These are phyloP conservation scores for Rhizomys pruinosus DNA, from an alignment of 2,113 vertebrate genomes.

Conservation along the genomic window DNA sequence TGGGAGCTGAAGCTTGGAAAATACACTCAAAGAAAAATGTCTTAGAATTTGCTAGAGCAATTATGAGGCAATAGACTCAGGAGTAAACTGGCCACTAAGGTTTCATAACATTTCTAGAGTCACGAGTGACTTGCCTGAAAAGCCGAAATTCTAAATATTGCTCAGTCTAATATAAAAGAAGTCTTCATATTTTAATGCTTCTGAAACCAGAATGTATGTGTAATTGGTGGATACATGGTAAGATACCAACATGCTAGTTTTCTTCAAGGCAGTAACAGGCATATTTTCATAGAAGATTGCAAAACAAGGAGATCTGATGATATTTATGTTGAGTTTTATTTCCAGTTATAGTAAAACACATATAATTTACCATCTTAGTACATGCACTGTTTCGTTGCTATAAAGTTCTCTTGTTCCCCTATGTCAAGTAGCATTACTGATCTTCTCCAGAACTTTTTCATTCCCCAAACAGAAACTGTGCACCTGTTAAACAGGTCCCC, in stretches of 20 bases:
- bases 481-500: neutral
- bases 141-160: neutral
- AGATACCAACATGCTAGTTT: neutral
- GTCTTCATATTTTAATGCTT: slow-evolving; percentile 34
- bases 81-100: neutral
- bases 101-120: neutral
- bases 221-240: neutral
- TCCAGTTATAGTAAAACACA: neutral
- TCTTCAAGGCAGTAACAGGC: neutral
- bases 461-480: neutral
- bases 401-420: neutral
- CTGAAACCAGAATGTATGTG: neutral
- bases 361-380: neutral
- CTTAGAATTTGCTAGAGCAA: slow-evolving; percentile 24
- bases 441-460: neutral
- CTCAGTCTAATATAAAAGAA: neutral
- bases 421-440: too few relatives aligned
- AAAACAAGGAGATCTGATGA: neutral
- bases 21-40: slow-evolving; percentile 65
- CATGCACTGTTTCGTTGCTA: neutral
- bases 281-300: slow-evolving; percentile 12
- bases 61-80: slow-evolving; percentile 15
- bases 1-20: slow-evolving; percentile 54
- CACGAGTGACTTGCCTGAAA: neutral
- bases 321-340: neutral